Percentiles rank a stretch among this genome's conserved stretches.
These are phyloP conservation scores for Egretta garzetta DNA, from an alignment of 2,113 vertebrate species.

Conservation along the genomic window DNA sequence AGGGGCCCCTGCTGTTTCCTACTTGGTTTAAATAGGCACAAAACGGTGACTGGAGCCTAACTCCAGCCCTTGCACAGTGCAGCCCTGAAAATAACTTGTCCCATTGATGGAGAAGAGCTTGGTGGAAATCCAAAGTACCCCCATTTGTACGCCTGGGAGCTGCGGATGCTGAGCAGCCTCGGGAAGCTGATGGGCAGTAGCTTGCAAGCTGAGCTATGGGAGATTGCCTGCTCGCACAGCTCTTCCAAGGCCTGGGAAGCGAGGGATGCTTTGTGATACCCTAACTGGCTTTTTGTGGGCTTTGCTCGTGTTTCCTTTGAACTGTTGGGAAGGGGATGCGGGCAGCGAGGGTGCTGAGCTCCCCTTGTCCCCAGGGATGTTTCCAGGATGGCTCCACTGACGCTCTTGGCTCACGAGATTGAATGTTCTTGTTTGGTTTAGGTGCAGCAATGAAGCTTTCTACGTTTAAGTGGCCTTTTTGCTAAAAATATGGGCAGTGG, in stretches of 20 bases:
- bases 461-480: background rate
- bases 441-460: background rate
- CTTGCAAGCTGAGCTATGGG: background rate
- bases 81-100: background rate
- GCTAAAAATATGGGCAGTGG: background rate
- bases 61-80: background rate
- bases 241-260: background rate
- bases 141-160: background rate
- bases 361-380: too few relatives aligned
- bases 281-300: background rate
- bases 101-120: background rate
- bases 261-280: background rate
- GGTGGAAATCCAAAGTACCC: accelerated
- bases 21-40: background rate
- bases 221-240: background rate
- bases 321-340: background rate
- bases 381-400: background rate
- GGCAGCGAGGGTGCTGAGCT: background rate
- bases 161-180: accelerated
- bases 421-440: background rate
- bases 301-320: background rate
- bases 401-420: background rate
- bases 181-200: background rate
- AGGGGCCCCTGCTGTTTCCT: background rate
- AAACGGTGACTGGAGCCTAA: background rate